A percentile compares a stretch with the other conserved stretches of the same genome.
Evolutionary conservation across 2,888 invertebrate genomes (phyloP).

Genomic region (Cylindroiulus punctatus): DNA sequence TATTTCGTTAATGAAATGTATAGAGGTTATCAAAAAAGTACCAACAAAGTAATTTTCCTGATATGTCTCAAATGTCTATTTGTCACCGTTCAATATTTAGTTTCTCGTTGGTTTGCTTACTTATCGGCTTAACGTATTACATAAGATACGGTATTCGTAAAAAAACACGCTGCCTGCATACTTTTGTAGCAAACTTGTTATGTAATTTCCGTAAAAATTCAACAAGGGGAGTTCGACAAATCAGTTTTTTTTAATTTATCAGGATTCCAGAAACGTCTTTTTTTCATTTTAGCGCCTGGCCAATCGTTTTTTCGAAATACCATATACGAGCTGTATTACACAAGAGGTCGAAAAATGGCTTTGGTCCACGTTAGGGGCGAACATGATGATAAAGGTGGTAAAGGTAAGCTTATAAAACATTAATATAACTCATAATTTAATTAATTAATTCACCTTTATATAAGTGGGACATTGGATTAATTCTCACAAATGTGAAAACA

Average conservation of each 20-base stretch:
- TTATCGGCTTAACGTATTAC: neutral
- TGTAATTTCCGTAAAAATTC: neutral
- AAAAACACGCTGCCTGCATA: no score
- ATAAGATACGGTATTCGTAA: no score
- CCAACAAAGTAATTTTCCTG: no score
- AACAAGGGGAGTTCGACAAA: neutral
- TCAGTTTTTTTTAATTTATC: neutral
- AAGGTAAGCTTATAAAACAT: constrained; percentile 42
- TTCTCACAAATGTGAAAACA: no score
- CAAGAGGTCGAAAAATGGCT: constrained; percentile 53
- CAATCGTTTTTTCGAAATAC: constrained; percentile 46
- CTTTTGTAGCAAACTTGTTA: neutral
- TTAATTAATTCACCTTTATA: no score
- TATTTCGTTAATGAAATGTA: neutral
- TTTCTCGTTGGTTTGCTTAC: neutral
- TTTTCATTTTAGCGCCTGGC: constrained; percentile 33
- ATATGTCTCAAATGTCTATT: no score
- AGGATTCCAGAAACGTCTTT: neutral
- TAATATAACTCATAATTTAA: neutral
- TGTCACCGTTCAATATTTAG: neutral
- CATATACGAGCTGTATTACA: constrained; percentile 49
- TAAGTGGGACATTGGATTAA: no score
- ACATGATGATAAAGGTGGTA: constrained; percentile 50
- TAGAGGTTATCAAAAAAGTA: neutral
- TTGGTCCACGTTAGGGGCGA: constrained; percentile 54